These are phyloP conservation scores for Agrilus cyanescens DNA, from an alignment of 2,888 invertebrate genomes.

Conservation along the genomic window DNA sequence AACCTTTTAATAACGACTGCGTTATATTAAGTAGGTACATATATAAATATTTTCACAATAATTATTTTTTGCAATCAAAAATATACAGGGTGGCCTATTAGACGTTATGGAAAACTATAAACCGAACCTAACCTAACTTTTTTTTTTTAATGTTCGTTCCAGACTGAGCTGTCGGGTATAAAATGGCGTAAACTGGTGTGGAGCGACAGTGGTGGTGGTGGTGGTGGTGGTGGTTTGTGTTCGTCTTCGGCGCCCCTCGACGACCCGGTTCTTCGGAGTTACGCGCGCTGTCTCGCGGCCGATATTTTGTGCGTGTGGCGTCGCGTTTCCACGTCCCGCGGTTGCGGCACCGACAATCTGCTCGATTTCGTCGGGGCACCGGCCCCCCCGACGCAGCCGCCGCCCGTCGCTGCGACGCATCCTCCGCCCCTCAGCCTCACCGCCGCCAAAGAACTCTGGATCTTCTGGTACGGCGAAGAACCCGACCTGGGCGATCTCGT, in stretches of 20 bases:
- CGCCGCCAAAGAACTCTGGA: conserved; percentile 95
- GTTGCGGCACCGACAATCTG: conserved; percentile 27
- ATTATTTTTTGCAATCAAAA: too few species aligned
- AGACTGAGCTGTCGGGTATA: conserved; percentile 99
- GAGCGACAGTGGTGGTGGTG: conserved; percentile 53
- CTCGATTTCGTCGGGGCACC: neutral
- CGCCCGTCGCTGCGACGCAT: conserved; percentile 40
- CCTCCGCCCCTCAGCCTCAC: conserved; percentile 68
- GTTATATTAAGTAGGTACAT: too few species aligned
- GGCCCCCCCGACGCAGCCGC: conserved; percentile 32
- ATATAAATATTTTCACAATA: too few species aligned
- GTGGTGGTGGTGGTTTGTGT: conserved; percentile 28
- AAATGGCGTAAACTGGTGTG: conserved; percentile 95
- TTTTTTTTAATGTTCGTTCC: conserved; percentile 37
- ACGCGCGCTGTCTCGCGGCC: conserved; percentile 80
- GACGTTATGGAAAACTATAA: too few species aligned
- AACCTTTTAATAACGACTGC: too few species aligned
- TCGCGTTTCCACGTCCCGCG: conserved; percentile 56
- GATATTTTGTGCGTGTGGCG: conserved; percentile 98
- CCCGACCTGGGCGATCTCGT: conserved; percentile 79
- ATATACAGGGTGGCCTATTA: too few species aligned
- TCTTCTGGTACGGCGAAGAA: conserved; percentile 99
- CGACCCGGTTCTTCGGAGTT: conserved; percentile 84
- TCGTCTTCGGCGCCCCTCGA: conserved; percentile 55
- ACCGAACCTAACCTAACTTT: too few species aligned